These are phyloP conservation scores for Siniperca scherzeri DNA, from an alignment of 2,797 vertebrate species.

Conservation along the genomic window DNA sequence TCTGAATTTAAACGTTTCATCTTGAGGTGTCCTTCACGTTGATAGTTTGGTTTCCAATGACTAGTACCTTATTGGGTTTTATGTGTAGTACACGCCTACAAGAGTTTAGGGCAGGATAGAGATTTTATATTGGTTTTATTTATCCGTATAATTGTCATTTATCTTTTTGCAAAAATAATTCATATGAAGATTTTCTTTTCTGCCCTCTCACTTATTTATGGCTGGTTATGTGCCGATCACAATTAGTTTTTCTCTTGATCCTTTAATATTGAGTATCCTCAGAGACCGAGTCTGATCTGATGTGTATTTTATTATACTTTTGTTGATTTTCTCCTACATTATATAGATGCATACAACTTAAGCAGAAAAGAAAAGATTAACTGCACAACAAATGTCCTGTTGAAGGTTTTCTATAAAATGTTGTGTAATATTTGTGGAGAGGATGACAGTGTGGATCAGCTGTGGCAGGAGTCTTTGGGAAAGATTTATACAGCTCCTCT, in stretches of 20 bases:
- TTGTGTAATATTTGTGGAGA: not conserved
- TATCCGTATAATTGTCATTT: too few species aligned
- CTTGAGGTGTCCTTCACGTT: not conserved
- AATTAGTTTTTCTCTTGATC: not conserved
- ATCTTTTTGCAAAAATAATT: too few species aligned
- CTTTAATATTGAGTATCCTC: not conserved
- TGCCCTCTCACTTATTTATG: not conserved
- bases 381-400: not conserved
- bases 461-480: not conserved
- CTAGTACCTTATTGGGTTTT: not conserved
- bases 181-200: not conserved
- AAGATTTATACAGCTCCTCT: too few species aligned
- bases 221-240: not conserved
- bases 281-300: not conserved
- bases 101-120: too few species aligned
- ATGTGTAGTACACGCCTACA: too few species aligned
- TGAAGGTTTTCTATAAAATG: not conserved
- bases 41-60: not conserved
- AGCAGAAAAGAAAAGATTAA: not conserved
- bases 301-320: not conserved
- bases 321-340: not conserved
- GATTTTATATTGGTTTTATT: too few species aligned
- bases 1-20: not conserved
- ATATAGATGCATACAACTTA: not conserved
- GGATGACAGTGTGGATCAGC: not conserved